phyloP scores from a whole-genome alignment of 1,140 invertebrate genomes.

The Triops longicaudatus region DNA sequence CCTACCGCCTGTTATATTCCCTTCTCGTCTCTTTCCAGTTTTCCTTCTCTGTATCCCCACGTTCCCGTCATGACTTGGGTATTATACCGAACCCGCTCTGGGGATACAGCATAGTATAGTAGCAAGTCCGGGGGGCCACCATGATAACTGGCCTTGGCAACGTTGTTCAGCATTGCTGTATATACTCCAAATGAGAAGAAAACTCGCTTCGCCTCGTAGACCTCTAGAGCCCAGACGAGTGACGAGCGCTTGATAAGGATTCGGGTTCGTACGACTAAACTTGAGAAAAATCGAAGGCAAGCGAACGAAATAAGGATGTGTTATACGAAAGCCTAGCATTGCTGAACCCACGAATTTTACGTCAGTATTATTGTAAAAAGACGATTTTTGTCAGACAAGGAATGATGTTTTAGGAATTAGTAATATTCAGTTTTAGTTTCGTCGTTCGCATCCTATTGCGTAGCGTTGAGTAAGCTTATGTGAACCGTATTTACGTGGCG shows the following conservation, averaged over 20 bases:
- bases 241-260: constrained; percentile 14
- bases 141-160: constrained; percentile 14
- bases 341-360: background rate
- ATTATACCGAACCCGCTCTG: background rate
- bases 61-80: background rate
- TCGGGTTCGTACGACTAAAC: background rate
- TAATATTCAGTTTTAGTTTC: background rate
- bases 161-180: background rate
- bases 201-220: background rate
- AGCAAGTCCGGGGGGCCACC: background rate
- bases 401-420: too few species aligned
- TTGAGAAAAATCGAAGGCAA: background rate
- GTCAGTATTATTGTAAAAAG: too few species aligned
- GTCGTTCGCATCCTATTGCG: background rate
- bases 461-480: background rate
- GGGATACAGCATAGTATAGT: background rate
- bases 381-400: too few species aligned
- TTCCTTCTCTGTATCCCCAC: background rate
- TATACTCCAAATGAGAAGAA: background rate
- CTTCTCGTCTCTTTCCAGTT: background rate
- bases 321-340: background rate
- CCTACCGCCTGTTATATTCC: background rate
- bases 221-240: constrained; percentile 5
- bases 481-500: background rate
- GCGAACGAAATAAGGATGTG: background rate